Evolutionary conservation across 2,888 invertebrate genomes (phyloP).

Genomic region (Netelia fuscicornis): DNA sequence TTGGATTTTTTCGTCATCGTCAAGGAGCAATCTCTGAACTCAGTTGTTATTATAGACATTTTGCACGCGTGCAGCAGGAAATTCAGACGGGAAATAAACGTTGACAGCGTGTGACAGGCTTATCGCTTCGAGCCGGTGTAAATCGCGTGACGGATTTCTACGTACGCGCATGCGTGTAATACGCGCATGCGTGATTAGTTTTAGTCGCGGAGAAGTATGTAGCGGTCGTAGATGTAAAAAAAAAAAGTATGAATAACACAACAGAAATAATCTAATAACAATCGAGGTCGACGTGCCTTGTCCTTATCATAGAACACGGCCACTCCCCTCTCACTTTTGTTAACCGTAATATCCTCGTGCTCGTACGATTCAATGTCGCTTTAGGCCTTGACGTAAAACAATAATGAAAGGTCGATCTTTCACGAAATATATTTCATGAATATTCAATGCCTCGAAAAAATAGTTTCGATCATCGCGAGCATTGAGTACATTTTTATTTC

Average conservation of each 20-base stretch:
- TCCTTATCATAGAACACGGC: conserved; percentile 46
- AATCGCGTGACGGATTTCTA: conserved; percentile 22
- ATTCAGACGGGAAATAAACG: conserved; percentile 49
- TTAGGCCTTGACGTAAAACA: conserved; percentile 11
- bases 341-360: conserved; percentile 31
- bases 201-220: background rate
- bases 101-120: conserved; percentile 42
- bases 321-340: conserved; percentile 47
- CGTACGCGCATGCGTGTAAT: background rate
- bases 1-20: conserved; percentile 6
- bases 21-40: conserved; percentile 22
- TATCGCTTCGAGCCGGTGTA: conserved; percentile 29
- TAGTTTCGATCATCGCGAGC: background rate
- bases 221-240: conserved; percentile 17
- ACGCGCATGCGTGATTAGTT: background rate
- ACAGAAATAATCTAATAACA: conserved; percentile 33
- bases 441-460: conserved; percentile 6
- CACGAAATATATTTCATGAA: conserved; percentile 26
- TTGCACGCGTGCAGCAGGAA: conserved; percentile 46
- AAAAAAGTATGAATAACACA: conserved; percentile 23
- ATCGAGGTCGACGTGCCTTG: conserved; percentile 64
- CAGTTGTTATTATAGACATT: conserved; percentile 27
- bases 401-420: conserved; percentile 39
- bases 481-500: background rate
- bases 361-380: conserved; percentile 52